These are phyloP conservation scores for Lethenteron reissneri DNA, from an alignment of 2,113 vertebrate genomes.

Conservation along the genomic window DNA sequence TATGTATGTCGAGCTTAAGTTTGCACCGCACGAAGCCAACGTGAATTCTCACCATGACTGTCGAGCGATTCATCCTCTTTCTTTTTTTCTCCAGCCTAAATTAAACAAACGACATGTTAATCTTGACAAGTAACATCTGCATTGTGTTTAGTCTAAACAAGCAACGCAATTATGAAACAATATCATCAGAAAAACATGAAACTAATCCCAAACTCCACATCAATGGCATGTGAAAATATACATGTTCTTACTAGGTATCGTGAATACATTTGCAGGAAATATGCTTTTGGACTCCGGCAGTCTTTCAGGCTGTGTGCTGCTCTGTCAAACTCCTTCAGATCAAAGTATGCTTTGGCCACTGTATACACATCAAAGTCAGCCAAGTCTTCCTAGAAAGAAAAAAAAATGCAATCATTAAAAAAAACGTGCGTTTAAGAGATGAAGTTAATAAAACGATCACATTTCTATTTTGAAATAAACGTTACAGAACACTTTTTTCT, in stretches of 20 bases:
- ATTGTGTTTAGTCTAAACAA: too few species aligned
- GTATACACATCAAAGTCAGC: conserved; percentile 77
- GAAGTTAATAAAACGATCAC: background rate
- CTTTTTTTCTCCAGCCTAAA: conserved; percentile 87
- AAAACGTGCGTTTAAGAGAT: background rate
- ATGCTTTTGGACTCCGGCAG: conserved; percentile 84
- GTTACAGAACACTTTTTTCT: conserved; percentile 8
- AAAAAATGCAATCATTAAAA: background rate
- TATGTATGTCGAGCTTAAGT: too few species aligned
- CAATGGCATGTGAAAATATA: background rate
- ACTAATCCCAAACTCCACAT: too few species aligned
- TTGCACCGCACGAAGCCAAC: too few species aligned
- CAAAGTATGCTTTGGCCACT: conserved; percentile 83
- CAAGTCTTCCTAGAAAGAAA: conserved; percentile 50
- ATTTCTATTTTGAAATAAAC: background rate
- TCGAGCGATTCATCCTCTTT: conserved; percentile 96
- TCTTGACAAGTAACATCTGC: too few species aligned
- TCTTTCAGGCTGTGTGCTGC: conserved; percentile 76
- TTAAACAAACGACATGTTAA: too few species aligned
- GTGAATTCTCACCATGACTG: conserved; percentile 52
- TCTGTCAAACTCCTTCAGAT: conserved; percentile 90
- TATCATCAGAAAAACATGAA: too few species aligned
- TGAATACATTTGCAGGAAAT: conserved; percentile 96
- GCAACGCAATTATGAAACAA: too few species aligned
- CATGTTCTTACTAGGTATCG: conserved; percentile 61